Percentiles rank a stretch among this genome's conserved stretches.
Conservation (phyloP, 2,113 vertebrate genomes). For the Sebastes fasciatus region DNA sequence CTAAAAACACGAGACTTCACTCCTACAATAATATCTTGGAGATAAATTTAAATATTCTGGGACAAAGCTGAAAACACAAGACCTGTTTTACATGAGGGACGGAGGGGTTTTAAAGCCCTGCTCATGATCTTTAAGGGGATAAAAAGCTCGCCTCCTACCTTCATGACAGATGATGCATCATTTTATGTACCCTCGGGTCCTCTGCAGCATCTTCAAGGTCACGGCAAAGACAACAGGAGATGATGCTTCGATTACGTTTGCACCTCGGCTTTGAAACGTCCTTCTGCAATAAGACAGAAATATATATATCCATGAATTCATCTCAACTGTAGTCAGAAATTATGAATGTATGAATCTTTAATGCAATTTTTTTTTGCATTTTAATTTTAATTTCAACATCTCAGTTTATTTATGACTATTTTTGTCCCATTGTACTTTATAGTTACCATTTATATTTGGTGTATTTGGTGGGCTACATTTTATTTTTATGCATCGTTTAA, state of each 20-base stretch:
- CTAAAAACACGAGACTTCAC: not conserved
- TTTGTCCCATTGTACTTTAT: not conserved
- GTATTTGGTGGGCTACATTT: not conserved
- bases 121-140: not conserved
- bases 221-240: not conserved
- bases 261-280: not conserved
- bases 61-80: not conserved
- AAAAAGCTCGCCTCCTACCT: not conserved
- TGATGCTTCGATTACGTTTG: not conserved
- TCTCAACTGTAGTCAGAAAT: not conserved
- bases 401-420: not conserved
- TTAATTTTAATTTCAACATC: not conserved
- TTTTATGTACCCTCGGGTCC: not conserved
- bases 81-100: no score
- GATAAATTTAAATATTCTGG: not conserved
- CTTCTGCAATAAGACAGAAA: not conserved
- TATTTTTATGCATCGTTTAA: not conserved
- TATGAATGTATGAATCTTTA: not conserved
- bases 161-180: not conserved
- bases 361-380: not conserved
- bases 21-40: not conserved
- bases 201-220: slow-evolving; percentile 23
- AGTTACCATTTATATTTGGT: not conserved
- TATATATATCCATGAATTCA: not conserved
- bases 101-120: not conserved